These are phyloP conservation scores for Henricia sp. DNA, from an alignment of 53 echinoderm and acorn worm species.

Conservation along the genomic window DNA sequence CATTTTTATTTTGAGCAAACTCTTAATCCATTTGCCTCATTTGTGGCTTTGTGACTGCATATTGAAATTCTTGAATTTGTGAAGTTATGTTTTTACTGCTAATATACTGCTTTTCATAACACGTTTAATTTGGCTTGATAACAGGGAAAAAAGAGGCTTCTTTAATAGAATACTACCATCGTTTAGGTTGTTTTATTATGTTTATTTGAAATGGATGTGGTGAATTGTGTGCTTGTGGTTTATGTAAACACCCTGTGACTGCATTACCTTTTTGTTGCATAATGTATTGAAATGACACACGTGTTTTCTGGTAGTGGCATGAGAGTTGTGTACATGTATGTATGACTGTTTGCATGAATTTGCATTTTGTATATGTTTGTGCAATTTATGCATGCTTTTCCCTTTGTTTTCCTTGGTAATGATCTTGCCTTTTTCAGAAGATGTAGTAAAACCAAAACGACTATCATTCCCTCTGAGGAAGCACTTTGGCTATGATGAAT, in stretches of 20 bases:
- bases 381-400: constrained; percentile 45
- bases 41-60: too few relatives aligned
- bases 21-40: too few relatives aligned
- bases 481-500: constrained; percentile 43
- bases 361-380: constrained; percentile 4
- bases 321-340: not conserved
- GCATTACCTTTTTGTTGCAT: not conserved
- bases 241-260: not conserved
- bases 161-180: not conserved
- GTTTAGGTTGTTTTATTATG: not conserved
- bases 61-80: too few relatives aligned
- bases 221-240: too few relatives aligned
- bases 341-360: not conserved
- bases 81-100: too few relatives aligned
- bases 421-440: constrained; percentile 39
- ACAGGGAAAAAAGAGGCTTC: too few relatives aligned
- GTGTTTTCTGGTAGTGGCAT: not conserved
- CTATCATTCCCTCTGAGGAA: constrained; percentile 39
- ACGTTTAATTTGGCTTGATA: too few relatives aligned
- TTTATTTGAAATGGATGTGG: not conserved
- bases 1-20: too few relatives aligned
- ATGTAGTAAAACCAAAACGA: constrained; percentile 46
- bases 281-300: not conserved
- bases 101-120: too few relatives aligned
- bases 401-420: constrained; percentile 39